Evolutionary conservation across 1,140 invertebrate genomes (phyloP).

Genomic region (Drepana arcuata): DNA sequence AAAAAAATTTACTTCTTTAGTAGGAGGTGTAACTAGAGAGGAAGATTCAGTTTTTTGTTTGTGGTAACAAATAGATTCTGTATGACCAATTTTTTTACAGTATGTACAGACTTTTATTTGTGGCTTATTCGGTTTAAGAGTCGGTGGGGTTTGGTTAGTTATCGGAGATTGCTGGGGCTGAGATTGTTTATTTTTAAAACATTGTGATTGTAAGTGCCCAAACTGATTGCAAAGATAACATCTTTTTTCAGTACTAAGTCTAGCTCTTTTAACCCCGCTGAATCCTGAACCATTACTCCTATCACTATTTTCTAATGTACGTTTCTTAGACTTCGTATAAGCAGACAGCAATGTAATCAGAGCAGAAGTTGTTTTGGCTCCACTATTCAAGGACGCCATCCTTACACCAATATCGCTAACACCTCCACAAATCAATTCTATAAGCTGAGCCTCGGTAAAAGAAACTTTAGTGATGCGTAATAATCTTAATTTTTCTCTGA

Average conservation of each 20-base stretch:
- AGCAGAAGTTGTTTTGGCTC: slow-evolving; percentile 12
- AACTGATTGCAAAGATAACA: background rate
- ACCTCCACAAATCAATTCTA: slow-evolving; percentile 22
- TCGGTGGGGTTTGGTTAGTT: too few relatives aligned
- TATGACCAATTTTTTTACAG: slow-evolving; percentile 10
- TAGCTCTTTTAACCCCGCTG: background rate
- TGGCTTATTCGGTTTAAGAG: background rate
- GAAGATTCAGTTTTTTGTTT: background rate
- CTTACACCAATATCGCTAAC: slow-evolving; percentile 16
- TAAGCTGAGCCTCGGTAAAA: slow-evolving; percentile 14
- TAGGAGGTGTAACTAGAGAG: background rate
- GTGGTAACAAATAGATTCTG: background rate
- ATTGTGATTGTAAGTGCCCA: background rate
- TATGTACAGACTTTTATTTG: background rate
- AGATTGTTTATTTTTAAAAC: background rate
- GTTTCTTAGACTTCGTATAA: slow-evolving; percentile 15
- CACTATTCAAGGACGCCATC: slow-evolving; percentile 20
- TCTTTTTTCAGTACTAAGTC: background rate
- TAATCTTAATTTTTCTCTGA: slow-evolving; percentile 18
- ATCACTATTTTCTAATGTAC: background rate
- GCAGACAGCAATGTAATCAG: slow-evolving; percentile 12
- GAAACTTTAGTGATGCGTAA: slow-evolving; percentile 16
- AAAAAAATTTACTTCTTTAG: slow-evolving; percentile 7
- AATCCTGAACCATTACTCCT: background rate
- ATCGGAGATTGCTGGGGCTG: background rate